Evolutionary conservation across 2,888 invertebrate genomes (phyloP).

Genomic region (Philhelius pedissequus): DNA sequence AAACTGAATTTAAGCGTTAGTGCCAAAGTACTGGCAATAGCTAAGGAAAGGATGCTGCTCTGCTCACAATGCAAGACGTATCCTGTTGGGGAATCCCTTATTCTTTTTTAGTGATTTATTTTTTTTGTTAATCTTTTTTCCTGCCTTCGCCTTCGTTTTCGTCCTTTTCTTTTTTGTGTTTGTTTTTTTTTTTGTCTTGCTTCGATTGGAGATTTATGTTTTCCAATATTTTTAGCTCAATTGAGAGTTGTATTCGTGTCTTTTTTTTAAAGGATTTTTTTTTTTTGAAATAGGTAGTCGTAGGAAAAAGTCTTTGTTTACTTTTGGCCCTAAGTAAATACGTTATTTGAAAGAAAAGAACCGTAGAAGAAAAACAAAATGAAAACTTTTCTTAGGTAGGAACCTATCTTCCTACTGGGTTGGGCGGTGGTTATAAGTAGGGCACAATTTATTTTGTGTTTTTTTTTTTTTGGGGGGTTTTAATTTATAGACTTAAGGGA

Average conservation of each 20-base stretch:
- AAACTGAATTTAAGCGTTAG: conserved; percentile 35
- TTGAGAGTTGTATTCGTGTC: conserved; percentile 32
- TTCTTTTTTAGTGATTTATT: conserved; percentile 17
- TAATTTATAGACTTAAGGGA: conserved; percentile 21
- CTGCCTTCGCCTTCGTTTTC: conserved; percentile 8
- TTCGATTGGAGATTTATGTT: conserved; percentile 62
- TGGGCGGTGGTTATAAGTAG: neutral
- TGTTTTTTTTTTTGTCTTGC: neutral
- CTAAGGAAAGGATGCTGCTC: conserved; percentile 28
- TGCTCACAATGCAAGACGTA: conserved; percentile 43
- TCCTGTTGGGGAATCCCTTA: conserved; percentile 17
- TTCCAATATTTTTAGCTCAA: conserved; percentile 59
- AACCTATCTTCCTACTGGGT: neutral
- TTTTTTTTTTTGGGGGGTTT: neutral
- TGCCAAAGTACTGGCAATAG: conserved; percentile 46
- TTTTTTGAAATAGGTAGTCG: neutral
- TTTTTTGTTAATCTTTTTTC: conserved; percentile 41
- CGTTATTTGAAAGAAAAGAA: conserved; percentile 3
- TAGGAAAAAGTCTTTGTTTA: neutral
- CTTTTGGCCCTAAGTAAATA: conserved; percentile 10
- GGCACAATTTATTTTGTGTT: neutral
- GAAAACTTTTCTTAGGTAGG: neutral
- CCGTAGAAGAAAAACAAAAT: neutral
- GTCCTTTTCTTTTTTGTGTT: neutral
- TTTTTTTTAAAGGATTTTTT: neutral